Conservation (phyloP, 2,888 invertebrate species). For the Parnassius orleans region DNA sequence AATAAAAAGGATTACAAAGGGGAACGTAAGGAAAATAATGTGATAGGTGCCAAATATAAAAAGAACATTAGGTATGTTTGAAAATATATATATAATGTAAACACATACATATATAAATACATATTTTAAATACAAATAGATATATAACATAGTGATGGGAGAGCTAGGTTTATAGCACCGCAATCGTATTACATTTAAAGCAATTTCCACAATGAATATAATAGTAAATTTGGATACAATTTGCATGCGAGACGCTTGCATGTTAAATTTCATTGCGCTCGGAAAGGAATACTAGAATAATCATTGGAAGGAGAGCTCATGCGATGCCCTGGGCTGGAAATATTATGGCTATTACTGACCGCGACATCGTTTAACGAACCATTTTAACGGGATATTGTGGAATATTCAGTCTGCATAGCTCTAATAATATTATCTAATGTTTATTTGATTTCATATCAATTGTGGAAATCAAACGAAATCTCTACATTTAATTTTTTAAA, state of each 20-base stretch:
- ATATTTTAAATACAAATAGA: no score
- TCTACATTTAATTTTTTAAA: no score
- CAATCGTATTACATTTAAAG: neutral
- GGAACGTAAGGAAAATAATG: no score
- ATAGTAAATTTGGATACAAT: slow-evolving; percentile 16
- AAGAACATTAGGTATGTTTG: no score
- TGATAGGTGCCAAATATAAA: no score
- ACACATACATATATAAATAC: no score
- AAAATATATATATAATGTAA: no score
- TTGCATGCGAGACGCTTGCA: slow-evolving; percentile 17
- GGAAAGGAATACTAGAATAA: slow-evolving; percentile 15
- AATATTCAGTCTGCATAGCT: slow-evolving; percentile 4
- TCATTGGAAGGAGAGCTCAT: slow-evolving; percentile 14
- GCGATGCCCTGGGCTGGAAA: neutral
- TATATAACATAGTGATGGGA: no score
- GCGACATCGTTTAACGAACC: slow-evolving; percentile 8
- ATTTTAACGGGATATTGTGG: neutral
- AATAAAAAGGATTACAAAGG: no score
- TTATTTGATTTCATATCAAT: slow-evolving; percentile 2
- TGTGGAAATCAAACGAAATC: no score
- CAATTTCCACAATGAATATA: slow-evolving; percentile 11
- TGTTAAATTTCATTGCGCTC: slow-evolving; percentile 22
- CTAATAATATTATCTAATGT: slow-evolving; percentile 3
- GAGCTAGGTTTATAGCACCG: no score
- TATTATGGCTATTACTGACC: slow-evolving; percentile 8